Evolutionary conservation across 2,113 vertebrate genomes (phyloP).

Genomic region (Abramis brama): DNA sequence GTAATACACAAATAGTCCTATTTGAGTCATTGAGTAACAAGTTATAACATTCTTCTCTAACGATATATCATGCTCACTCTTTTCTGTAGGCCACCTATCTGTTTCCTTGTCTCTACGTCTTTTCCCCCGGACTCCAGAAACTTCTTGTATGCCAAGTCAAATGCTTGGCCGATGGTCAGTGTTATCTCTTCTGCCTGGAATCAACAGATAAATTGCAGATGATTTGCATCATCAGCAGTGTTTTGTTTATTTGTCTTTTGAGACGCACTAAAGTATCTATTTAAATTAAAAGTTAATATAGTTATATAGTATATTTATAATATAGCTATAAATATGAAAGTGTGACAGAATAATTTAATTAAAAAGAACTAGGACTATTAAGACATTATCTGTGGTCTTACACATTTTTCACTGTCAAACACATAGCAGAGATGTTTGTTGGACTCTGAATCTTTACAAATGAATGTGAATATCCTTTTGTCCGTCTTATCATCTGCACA

Average conservation of each 20-base stretch:
- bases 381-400: constrained; percentile 73
- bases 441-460: constrained; percentile 98
- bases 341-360: background rate
- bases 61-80: constrained; percentile 81
- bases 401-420: constrained; percentile 99
- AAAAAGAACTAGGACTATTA: background rate
- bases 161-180: constrained; percentile 97
- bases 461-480: constrained; percentile 98
- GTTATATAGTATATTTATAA: too few relatives aligned
- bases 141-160: constrained; percentile 98
- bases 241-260: background rate
- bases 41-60: background rate
- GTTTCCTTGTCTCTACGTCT: constrained; percentile 97
- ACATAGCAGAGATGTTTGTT: constrained; percentile 98
- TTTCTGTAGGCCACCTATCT: constrained; percentile 94
- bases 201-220: background rate
- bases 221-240: background rate
- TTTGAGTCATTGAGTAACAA: background rate
- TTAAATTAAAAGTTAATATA: background rate
- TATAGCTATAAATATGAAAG: background rate
- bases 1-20: background rate
- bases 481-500: constrained; percentile 99
- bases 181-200: constrained; percentile 95
- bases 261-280: background rate
- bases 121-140: constrained; percentile 98